Conservation (phyloP, 35 echinoderm and acorn worm genomes). For the Ophioderma brevispina region DNA sequence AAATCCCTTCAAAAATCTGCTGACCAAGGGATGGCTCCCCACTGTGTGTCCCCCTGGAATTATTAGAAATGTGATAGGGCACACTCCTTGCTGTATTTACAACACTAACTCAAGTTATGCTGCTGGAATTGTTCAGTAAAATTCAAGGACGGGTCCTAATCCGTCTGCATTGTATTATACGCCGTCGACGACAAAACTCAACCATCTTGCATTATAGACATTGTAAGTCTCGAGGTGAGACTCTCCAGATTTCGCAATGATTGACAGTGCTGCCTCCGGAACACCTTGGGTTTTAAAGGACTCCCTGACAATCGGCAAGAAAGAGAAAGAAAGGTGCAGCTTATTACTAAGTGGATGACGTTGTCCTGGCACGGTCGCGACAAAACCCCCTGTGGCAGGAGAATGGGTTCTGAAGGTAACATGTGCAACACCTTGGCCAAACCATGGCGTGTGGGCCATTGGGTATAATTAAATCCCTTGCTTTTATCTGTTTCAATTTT, state of each 20-base stretch:
- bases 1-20: constrained; percentile 61
- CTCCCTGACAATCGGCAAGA: constrained; percentile 73
- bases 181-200: constrained; percentile 51
- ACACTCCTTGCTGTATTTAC: constrained; percentile 62
- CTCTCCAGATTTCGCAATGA: constrained; percentile 61
- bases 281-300: constrained; percentile 29
- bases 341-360: constrained; percentile 4
- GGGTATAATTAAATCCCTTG: too few species aligned
- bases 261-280: constrained; percentile 42
- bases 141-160: not conserved
- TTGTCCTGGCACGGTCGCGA: too few species aligned
- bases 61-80: constrained; percentile 45
- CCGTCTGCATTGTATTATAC: constrained; percentile 39
- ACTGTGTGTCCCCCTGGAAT: constrained; percentile 1
- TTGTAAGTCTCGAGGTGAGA: constrained; percentile 53
- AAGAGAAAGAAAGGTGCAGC: constrained; percentile 28
- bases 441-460: too few species aligned
- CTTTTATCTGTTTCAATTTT: too few species aligned
- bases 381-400: too few species aligned
- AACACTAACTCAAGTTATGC: constrained; percentile 28
- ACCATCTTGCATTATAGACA: constrained; percentile 51
- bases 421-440: too few species aligned
- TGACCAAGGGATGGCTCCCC: constrained; percentile 49
- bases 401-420: too few species aligned
- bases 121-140: constrained; percentile 8